Evolutionary conservation across 2,888 invertebrate species (phyloP).

Genomic region (Blera fallax): DNA sequence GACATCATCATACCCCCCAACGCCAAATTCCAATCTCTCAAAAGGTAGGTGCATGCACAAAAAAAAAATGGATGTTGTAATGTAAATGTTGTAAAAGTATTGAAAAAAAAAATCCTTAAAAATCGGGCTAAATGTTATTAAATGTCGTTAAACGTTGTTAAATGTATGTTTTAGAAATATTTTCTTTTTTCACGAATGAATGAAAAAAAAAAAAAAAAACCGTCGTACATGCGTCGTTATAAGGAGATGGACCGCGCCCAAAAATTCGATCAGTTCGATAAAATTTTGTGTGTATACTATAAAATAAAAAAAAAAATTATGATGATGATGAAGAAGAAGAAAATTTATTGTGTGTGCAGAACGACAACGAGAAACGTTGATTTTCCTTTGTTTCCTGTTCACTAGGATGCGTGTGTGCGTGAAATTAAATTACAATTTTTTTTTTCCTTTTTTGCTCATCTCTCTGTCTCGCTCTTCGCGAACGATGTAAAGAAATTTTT

Average conservation of each 20-base stretch:
- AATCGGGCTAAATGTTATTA: constrained; percentile 61
- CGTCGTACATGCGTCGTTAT: constrained; percentile 69
- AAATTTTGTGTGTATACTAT: constrained; percentile 70
- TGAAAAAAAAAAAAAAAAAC: constrained; percentile 11
- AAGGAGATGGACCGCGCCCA: constrained; percentile 70
- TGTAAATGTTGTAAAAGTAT: constrained; percentile 67
- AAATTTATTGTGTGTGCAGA: constrained; percentile 64
- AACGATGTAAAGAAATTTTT: constrained; percentile 19
- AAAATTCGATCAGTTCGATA: constrained; percentile 73
- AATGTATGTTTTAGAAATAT: constrained; percentile 49
- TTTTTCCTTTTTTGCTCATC: not conserved
- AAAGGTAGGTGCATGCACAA: constrained; percentile 72
- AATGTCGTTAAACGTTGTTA: constrained; percentile 45
- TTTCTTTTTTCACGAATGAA: not conserved
- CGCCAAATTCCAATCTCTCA: constrained; percentile 3
- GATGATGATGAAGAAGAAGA: constrained; percentile 29
- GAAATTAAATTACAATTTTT: constrained; percentile 31
- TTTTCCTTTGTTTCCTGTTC: constrained; percentile 45
- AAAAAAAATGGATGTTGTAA: constrained; percentile 71
- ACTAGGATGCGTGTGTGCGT: constrained; percentile 58
- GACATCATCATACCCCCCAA: constrained; percentile 7
- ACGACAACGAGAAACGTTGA: constrained; percentile 32
- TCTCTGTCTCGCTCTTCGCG: constrained; percentile 8
- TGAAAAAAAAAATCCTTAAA: constrained; percentile 23
- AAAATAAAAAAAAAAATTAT: constrained; percentile 39